Percentiles rank a stretch among this genome's conserved stretches.
These are phyloP conservation scores for Shinisaurus crocodilurus DNA, from an alignment of 2,113 vertebrate genomes.

Conservation along the genomic window DNA sequence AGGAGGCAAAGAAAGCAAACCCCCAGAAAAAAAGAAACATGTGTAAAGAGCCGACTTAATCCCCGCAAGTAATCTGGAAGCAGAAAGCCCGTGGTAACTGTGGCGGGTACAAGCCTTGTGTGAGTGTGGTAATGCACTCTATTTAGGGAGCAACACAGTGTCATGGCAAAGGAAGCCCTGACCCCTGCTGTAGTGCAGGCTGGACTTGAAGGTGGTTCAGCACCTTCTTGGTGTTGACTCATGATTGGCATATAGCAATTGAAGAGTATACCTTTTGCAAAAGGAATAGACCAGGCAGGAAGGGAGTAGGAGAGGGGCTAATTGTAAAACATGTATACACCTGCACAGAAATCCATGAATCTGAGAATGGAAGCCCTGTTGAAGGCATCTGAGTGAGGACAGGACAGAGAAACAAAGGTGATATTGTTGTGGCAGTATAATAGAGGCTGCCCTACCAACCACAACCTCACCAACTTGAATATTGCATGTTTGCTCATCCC, in stretches of 20 bases:
- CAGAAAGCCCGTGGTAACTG: too few relatives aligned
- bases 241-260: background rate
- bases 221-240: background rate
- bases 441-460: background rate
- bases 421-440: background rate
- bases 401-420: background rate
- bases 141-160: background rate
- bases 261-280: background rate
- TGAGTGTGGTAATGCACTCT: background rate
- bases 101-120: too few relatives aligned
- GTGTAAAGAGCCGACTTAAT: too few relatives aligned
- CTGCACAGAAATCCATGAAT: background rate
- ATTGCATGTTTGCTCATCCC: too few relatives aligned
- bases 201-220: background rate
- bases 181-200: background rate
- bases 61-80: too few relatives aligned
- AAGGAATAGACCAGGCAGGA: background rate
- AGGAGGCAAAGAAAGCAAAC: too few relatives aligned
- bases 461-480: too few relatives aligned
- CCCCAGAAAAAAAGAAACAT: too few relatives aligned
- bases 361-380: background rate
- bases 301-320: background rate
- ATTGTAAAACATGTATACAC: background rate
- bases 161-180: background rate
- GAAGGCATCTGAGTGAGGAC: background rate